A percentile compares a stretch with the other conserved stretches of the same genome.
These are phyloP conservation scores for Vombatus ursinus DNA, from an alignment of 2,113 vertebrate genomes.

Conservation along the genomic window DNA sequence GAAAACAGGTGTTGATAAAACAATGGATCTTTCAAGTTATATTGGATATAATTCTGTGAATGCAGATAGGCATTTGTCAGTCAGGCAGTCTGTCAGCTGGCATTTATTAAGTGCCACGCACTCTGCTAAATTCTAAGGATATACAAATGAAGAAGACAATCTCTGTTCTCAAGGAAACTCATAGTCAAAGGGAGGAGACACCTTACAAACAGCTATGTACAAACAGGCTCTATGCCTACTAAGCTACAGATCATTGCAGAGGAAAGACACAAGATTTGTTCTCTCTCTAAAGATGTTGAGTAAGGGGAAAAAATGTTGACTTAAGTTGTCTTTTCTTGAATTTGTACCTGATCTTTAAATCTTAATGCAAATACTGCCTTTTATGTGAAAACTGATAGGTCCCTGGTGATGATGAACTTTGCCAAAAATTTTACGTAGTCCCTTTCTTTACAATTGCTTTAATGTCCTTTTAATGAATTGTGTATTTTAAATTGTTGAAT, in stretches of 20 bases:
- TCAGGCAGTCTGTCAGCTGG: neutral
- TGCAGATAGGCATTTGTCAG: neutral
- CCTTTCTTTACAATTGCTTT: neutral
- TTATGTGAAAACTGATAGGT: neutral
- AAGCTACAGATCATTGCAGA: neutral
- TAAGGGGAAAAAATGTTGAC: neutral
- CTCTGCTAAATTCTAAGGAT: neutral
- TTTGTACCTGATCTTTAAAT: neutral
- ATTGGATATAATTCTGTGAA: neutral
- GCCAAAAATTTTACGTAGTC: neutral
- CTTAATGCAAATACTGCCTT: neutral
- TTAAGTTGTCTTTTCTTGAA: neutral
- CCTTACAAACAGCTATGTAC: neutral
- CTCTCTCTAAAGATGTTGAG: no score
- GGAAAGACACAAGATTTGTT: neutral
- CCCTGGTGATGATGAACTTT: neutral
- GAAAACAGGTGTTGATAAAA: neutral
- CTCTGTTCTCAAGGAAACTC: neutral
- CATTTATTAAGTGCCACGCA: neutral
- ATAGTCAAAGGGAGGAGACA: neutral
- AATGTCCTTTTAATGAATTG: neutral
- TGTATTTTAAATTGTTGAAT: neutral
- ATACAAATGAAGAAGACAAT: neutral
- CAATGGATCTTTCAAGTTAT: neutral
- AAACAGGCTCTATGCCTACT: neutral